phyloP scores from a whole-genome alignment of 2,797 vertebrate genomes.

The Falco biarmicus region DNA sequence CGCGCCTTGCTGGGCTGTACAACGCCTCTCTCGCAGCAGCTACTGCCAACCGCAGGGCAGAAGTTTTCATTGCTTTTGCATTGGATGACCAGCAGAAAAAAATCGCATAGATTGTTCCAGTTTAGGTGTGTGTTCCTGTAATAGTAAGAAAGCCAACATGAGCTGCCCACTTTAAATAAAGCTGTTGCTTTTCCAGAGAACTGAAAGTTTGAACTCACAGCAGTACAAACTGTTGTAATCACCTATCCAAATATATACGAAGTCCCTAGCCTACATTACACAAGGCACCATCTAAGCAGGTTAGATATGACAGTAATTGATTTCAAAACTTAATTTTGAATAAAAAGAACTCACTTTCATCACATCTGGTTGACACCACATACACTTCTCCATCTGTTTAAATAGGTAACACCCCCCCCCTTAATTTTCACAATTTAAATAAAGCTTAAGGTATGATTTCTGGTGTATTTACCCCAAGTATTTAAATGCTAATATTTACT shows the following conservation, averaged over 20 bases:
- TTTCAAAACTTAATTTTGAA: not conserved
- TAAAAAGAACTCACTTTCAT: not conserved
- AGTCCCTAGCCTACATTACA: not conserved
- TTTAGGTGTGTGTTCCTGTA: fast-evolving
- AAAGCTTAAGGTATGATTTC: not conserved
- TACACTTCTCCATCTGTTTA: not conserved
- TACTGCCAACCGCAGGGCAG: not conserved
- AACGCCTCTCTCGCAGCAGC: fast-evolving
- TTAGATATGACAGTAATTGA: not conserved
- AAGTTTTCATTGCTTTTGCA: not conserved
- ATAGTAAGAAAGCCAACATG: not conserved
- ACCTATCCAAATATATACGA: fast-evolving
- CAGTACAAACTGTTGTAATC: not conserved
- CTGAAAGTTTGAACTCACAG: not conserved
- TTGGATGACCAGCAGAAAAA: not conserved
- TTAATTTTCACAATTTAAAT: not conserved
- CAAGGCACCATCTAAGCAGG: not conserved
- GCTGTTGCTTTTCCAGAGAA: not conserved
- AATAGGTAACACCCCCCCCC: not conserved
- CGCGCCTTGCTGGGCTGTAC: fast-evolving
- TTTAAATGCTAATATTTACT: not conserved
- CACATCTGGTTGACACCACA: not conserved
- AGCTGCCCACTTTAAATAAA: not conserved
- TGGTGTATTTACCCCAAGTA: not conserved
- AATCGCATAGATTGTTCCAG: not conserved